A percentile compares a stretch with the other conserved stretches of the same genome.
Evolutionary conservation across 2,888 invertebrate species (phyloP).

Genomic region (Drosophila buzzatii): DNA sequence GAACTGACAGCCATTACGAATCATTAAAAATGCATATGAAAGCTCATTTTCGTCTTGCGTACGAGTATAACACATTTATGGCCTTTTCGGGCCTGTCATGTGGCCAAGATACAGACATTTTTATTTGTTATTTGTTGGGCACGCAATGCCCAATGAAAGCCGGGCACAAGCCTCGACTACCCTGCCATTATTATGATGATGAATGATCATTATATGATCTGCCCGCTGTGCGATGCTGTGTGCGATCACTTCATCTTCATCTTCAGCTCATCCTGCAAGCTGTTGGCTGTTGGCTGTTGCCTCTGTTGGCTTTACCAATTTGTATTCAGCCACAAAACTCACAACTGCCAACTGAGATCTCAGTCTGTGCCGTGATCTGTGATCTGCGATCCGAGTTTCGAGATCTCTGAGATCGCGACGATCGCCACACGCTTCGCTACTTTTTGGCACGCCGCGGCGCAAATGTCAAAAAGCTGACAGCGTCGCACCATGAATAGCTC

Average conservation of each 20-base stretch:
- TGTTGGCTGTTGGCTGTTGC: constrained; percentile 32
- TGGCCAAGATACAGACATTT: constrained; percentile 69
- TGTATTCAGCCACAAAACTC: constrained; percentile 54
- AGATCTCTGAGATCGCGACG: constrained; percentile 28
- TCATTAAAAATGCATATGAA: constrained; percentile 52
- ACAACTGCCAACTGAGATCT: constrained; percentile 39
- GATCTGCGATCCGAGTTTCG: constrained; percentile 23
- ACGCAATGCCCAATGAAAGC: constrained; percentile 58
- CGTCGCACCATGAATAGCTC: constrained; percentile 60
- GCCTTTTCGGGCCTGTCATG: constrained; percentile 54
- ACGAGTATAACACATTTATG: constrained; percentile 54
- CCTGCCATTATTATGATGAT: constrained; percentile 49
- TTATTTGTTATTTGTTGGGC: constrained; percentile 67
- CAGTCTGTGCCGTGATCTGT: constrained; percentile 17
- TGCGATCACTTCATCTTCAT: constrained; percentile 55
- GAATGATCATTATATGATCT: constrained; percentile 70
- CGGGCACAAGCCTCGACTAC: constrained; percentile 39
- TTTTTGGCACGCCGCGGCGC: constrained; percentile 71
- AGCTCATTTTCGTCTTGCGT: constrained; percentile 32
- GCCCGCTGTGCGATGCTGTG: constrained; percentile 52
- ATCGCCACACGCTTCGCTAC: constrained; percentile 75
- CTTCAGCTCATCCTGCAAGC: constrained; percentile 52
- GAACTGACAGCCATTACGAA: constrained; percentile 63
- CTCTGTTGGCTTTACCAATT: constrained; percentile 72
- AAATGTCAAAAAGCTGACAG: constrained; percentile 63